Evolutionary conservation across 2,888 invertebrate genomes (phyloP).

Genomic region (Agonopterix heracliana): DNA sequence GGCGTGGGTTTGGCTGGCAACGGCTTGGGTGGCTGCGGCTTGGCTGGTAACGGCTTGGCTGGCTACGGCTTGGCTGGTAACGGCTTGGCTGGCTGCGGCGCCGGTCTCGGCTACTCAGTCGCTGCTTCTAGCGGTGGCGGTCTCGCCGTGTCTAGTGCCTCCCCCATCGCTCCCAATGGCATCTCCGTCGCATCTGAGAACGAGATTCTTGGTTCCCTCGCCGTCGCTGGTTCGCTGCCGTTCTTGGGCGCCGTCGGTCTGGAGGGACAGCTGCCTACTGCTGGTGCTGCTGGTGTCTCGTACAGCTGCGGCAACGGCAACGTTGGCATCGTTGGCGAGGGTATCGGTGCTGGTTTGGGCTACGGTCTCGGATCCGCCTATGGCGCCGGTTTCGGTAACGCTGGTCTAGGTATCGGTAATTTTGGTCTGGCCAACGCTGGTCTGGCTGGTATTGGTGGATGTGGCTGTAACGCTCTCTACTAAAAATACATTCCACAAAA

Average conservation of each 20-base stretch:
- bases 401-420: background rate
- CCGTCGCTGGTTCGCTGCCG: constrained; percentile 24
- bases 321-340: background rate
- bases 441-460: constrained; percentile 1
- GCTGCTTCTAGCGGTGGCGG: constrained; percentile 23
- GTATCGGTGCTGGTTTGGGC: background rate
- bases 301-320: constrained; percentile 38
- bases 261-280: constrained; percentile 26
- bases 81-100: background rate
- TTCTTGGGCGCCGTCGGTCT: constrained; percentile 26
- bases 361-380: background rate
- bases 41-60: background rate
- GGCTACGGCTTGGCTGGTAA: background rate
- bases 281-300: constrained; percentile 32
- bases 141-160: constrained; percentile 24
- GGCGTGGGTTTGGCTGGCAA: background rate
- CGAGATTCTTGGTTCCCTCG: constrained; percentile 23
- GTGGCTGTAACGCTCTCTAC: too few species aligned
- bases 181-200: constrained; percentile 29
- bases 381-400: background rate
- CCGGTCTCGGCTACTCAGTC: background rate
- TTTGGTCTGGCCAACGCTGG: background rate
- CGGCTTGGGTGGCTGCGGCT: background rate
- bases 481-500: too few species aligned
- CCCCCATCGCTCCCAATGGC: constrained; percentile 35